Conservation (phyloP, 2,113 vertebrate species). For the Notothenia coriiceps region DNA sequence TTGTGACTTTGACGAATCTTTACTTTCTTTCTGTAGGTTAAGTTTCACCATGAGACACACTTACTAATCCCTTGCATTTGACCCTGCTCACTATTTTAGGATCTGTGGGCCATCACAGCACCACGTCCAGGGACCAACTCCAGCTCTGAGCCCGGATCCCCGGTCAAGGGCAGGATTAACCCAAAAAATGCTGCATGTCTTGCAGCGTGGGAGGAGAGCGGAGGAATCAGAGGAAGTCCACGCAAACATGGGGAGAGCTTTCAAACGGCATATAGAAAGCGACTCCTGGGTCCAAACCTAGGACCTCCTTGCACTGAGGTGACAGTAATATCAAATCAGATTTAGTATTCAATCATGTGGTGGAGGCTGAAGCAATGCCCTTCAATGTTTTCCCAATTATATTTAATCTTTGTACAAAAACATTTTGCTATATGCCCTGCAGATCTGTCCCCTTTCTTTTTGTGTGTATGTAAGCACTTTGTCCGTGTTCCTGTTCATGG, state of each 20-base stretch:
- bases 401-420: constrained; percentile 24
- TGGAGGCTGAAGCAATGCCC: background rate
- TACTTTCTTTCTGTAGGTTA: constrained; percentile 1
- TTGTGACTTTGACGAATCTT: background rate
- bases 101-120: constrained; percentile 74
- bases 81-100: constrained; percentile 56
- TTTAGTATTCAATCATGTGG: background rate
- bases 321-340: constrained; percentile 18
- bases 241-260: constrained; percentile 76
- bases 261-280: constrained; percentile 68
- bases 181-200: constrained; percentile 63
- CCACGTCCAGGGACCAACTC: constrained; percentile 73
- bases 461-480: constrained; percentile 73
- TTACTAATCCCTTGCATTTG: constrained; percentile 36
- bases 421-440: constrained; percentile 24
- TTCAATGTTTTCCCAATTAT: constrained; percentile 17
- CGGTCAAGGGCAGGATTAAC: constrained; percentile 64
- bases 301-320: constrained; percentile 73
- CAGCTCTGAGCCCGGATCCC: constrained; percentile 60
- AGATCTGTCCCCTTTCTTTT: constrained; percentile 53
- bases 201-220: constrained; percentile 66
- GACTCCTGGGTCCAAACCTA: constrained; percentile 62
- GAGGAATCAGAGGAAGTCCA: constrained; percentile 53
- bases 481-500: constrained; percentile 64
- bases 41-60: background rate